Conservation (phyloP, 1,140 invertebrate species). For the Archivesica marissinica region DNA sequence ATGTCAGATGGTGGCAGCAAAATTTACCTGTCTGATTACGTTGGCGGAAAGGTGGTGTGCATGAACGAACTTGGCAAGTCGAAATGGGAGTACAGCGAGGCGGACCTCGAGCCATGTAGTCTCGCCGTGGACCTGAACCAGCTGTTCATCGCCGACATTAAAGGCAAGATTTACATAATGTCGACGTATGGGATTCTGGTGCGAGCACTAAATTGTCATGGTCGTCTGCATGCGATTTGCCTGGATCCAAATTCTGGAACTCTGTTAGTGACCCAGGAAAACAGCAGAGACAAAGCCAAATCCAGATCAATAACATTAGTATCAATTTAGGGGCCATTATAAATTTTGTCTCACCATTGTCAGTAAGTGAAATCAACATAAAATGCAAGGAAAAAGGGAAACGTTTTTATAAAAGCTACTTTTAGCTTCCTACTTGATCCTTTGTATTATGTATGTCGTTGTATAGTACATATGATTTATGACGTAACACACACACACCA, state of each 20-base stretch:
- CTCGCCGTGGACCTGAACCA: conserved; percentile 53
- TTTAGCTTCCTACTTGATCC: too few species aligned
- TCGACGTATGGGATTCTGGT: conserved; percentile 53
- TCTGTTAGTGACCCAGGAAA: conserved; percentile 45
- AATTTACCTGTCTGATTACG: conserved; percentile 55
- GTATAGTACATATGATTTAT: not conserved
- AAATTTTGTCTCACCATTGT: too few species aligned
- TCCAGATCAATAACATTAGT: conserved; percentile 52
- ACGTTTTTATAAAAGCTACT: too few species aligned
- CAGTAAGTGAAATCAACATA: too few species aligned
- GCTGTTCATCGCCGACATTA: conserved; percentile 55
- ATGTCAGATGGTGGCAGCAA: conserved; percentile 52
- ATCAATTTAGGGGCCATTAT: conserved; percentile 19
- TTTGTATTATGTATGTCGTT: too few species aligned
- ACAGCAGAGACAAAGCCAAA: conserved; percentile 38
- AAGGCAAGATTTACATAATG: conserved; percentile 46
- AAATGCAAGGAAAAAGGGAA: too few species aligned
- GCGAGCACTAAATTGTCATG: conserved; percentile 30
- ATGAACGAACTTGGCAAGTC: conserved; percentile 45
- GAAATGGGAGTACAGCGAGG: conserved; percentile 54
- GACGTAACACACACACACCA: not conserved
- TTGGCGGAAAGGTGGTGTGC: conserved; percentile 40
- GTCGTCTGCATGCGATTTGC: conserved; percentile 19
- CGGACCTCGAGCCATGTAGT: conserved; percentile 47
- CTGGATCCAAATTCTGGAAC: conserved; percentile 48